These are phyloP conservation scores for Arremon aurantiirostris DNA, from an alignment of 2,797 vertebrate genomes.

Conservation along the genomic window DNA sequence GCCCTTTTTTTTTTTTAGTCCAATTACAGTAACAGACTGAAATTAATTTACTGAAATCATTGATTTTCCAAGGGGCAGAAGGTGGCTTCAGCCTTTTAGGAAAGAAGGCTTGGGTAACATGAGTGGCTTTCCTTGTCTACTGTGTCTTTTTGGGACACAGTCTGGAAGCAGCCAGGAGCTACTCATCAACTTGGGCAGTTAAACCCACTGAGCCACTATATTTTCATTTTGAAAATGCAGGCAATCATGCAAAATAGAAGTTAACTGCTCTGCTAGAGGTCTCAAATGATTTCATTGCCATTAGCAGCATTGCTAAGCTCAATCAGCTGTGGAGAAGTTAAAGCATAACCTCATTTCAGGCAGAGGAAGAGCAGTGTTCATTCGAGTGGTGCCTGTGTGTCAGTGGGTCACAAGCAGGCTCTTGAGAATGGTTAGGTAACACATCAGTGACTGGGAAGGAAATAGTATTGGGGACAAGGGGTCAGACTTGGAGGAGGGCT, in stretches of 20 bases:
- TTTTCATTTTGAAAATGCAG: not conserved
- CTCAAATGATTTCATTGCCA: not conserved
- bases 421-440: not conserved
- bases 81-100: conserved; percentile 26
- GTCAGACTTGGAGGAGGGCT: not conserved
- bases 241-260: conserved; percentile 23
- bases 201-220: not conserved
- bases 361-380: not conserved
- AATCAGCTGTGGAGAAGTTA: conserved; percentile 20
- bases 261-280: conserved; percentile 6
- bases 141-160: not conserved
- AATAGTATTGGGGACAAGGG: not conserved
- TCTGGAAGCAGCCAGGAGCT: not conserved
- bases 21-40: conserved; percentile 34
- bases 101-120: not conserved
- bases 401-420: not conserved
- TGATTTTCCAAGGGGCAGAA: conserved; percentile 63
- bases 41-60: conserved; percentile 66
- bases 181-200: not conserved
- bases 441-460: not conserved
- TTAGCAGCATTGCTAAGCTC: conserved; percentile 3
- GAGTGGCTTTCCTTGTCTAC: not conserved
- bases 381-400: not conserved
- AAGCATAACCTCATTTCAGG: not conserved
- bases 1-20: not conserved